Conservation (phyloP, 2,888 invertebrate species). For the Andricus curvator region DNA sequence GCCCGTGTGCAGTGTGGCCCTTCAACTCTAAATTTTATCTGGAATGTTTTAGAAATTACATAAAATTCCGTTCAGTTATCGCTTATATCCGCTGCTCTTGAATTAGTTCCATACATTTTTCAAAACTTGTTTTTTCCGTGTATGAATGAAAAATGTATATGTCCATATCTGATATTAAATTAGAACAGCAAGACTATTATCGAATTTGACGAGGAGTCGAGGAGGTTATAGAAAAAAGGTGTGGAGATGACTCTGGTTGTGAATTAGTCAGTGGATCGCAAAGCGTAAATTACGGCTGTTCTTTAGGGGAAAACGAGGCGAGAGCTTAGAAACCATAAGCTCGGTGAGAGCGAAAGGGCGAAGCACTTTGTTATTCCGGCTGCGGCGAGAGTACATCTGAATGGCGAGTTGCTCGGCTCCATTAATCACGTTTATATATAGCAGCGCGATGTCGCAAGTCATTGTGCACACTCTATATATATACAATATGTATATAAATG, state of each 20-base stretch:
- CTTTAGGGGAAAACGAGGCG: slow-evolving; percentile 53
- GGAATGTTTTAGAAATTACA: too few species aligned
- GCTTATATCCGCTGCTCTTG: too few species aligned
- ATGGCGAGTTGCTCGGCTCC: slow-evolving; percentile 74
- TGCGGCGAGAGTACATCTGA: slow-evolving; percentile 72
- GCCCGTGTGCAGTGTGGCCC: too few species aligned
- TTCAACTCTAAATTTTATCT: too few species aligned
- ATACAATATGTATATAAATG: not conserved
- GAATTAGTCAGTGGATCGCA: slow-evolving; percentile 39
- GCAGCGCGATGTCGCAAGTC: slow-evolving; percentile 75
- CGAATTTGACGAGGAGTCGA: not conserved
- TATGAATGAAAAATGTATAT: too few species aligned
- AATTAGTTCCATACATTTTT: too few species aligned
- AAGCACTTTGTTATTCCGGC: slow-evolving; percentile 73
- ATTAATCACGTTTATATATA: slow-evolving; percentile 78
- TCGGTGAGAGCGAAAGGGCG: slow-evolving; percentile 59
- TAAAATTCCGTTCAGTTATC: too few species aligned
- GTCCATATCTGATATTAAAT: not conserved
- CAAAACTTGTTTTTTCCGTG: too few species aligned
- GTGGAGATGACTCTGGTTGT: not conserved
- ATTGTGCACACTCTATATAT: slow-evolving; percentile 60
- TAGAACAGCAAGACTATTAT: not conserved
- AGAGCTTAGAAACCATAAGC: slow-evolving; percentile 60
- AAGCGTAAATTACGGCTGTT: slow-evolving; percentile 54
- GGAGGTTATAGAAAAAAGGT: not conserved